Evolutionary conservation across 2,888 invertebrate genomes (phyloP).

Genomic region (Polydrusus tereticollis): DNA sequence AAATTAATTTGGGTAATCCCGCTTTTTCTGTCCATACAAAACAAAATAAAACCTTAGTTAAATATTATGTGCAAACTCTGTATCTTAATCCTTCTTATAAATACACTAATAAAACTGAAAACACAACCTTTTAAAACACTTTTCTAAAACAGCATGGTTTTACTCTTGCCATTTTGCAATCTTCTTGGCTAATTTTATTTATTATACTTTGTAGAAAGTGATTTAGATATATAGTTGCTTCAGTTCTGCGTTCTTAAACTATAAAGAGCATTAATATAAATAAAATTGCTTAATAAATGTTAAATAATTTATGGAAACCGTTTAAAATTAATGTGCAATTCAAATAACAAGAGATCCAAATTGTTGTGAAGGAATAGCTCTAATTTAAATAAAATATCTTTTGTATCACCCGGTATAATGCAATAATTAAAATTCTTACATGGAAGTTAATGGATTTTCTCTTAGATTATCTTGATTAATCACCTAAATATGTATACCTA

Average conservation of each 20-base stretch:
- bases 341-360: not conserved
- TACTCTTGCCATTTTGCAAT: not conserved
- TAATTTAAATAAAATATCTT: no score
- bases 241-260: not conserved
- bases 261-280: conserved; percentile 1
- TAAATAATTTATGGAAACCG: conserved; percentile 4
- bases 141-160: not conserved
- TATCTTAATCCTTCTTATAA: no score
- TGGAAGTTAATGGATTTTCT: no score
- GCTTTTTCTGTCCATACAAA: no score
- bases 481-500: no score
- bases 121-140: not conserved
- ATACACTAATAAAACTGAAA: no score
- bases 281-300: not conserved
- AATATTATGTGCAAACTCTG: no score
- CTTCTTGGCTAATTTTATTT: not conserved
- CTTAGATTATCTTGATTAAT: no score
- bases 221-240: conserved; percentile 9
- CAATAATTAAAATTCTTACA: no score
- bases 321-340: not conserved
- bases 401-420: no score
- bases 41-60: no score
- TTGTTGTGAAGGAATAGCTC: not conserved
- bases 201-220: conserved; percentile 7
- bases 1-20: not conserved